Percentiles rank a stretch among this genome's conserved stretches.
Conservation (phyloP, 2,888 invertebrate genomes). For the Rotaria sp. region DNA sequence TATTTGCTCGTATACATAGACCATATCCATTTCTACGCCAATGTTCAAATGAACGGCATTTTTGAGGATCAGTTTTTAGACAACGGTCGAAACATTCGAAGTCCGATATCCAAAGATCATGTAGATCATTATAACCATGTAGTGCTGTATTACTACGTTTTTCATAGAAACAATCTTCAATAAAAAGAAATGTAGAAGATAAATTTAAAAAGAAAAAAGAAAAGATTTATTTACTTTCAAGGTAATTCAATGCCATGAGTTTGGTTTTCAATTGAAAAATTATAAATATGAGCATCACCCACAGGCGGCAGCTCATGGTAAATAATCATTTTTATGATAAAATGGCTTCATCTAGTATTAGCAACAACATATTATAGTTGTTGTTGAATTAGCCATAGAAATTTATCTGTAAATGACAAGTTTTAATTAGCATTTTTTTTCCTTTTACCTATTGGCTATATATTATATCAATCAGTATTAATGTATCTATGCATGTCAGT, state of each 20-base stretch:
- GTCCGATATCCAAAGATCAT: neutral
- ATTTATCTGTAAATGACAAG: neutral
- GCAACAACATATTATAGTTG: neutral
- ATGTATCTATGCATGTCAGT: neutral
- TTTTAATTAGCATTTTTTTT: neutral
- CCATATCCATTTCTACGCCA: neutral
- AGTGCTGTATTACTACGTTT: neutral
- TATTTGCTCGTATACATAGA: neutral
- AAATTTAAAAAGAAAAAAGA: neutral
- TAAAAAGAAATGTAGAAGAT: neutral
- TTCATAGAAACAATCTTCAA: conserved; percentile 23
- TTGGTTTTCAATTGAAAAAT: neutral
- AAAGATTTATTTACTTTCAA: neutral
- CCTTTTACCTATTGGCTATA: neutral
- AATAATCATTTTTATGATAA: conserved; percentile 15
- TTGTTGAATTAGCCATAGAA: neutral
- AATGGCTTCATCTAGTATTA: neutral
- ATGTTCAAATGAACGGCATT: conserved; percentile 16
- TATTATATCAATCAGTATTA: neutral
- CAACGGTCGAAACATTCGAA: conserved; percentile 3
- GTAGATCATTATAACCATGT: conserved; percentile 8
- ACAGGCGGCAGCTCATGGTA: conserved; percentile 14
- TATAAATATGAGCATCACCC: conserved; percentile 12
- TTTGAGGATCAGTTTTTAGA: neutral
- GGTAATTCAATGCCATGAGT: neutral